Evolutionary conservation across 2,888 invertebrate species (phyloP).

Genomic region (Anarsia innoxiella): DNA sequence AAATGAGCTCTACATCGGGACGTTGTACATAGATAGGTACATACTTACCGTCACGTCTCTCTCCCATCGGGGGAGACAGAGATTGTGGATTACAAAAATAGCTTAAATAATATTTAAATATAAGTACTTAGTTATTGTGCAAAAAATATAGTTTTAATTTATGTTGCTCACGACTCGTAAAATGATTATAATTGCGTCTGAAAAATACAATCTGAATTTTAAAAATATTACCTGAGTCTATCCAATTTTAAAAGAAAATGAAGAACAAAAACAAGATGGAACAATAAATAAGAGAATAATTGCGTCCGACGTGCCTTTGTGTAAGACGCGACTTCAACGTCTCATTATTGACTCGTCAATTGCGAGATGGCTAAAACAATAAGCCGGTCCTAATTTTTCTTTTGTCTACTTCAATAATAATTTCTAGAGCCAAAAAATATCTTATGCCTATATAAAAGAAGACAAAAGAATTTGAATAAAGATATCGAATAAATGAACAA

Average conservation of each 20-base stretch:
- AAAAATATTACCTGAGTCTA: conserved; percentile 30
- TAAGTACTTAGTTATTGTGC: no score
- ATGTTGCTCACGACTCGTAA: no score
- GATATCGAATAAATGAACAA: not conserved
- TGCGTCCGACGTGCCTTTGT: conserved; percentile 37
- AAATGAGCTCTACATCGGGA: no score
- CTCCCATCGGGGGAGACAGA: not conserved
- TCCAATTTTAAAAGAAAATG: conserved; percentile 20
- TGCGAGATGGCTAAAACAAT: conserved; percentile 13
- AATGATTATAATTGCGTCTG: not conserved
- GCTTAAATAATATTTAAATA: no score
- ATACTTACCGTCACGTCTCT: no score
- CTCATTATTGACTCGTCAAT: conserved; percentile 27
- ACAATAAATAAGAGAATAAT: conserved; percentile 46
- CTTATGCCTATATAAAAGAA: no score
- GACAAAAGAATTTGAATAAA: no score
- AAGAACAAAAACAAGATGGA: conserved; percentile 34
- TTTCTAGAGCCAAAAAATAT: no score
- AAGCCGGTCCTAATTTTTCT: conserved; percentile 2
- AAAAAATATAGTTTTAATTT: no score
- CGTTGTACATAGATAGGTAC: not conserved
- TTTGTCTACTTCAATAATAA: not conserved
- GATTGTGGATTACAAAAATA: not conserved
- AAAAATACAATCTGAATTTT: conserved; percentile 26
- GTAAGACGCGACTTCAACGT: conserved; percentile 24